These are phyloP conservation scores for Polydrusus tereticollis DNA, from an alignment of 2,888 invertebrate species.

Conservation along the genomic window DNA sequence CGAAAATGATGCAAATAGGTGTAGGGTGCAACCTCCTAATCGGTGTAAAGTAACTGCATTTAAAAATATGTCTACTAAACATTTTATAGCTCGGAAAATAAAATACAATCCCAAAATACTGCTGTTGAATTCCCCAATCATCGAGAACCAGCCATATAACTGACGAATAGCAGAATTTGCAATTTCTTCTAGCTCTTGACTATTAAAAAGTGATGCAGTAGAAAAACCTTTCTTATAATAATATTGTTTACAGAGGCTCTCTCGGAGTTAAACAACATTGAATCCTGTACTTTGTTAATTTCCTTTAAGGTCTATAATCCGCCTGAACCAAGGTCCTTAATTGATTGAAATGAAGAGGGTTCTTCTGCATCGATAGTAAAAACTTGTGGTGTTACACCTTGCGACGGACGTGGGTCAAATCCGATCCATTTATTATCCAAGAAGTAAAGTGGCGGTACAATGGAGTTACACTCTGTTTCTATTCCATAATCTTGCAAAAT, in stretches of 20 bases:
- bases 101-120: neutral
- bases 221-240: neutral
- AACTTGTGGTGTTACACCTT: neutral
- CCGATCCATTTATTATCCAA: slow-evolving; percentile 30
- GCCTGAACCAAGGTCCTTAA: neutral
- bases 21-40: neutral
- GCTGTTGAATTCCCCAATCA: too few species aligned
- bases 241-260: slow-evolving; percentile 4
- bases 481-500: slow-evolving; percentile 21
- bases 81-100: neutral
- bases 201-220: neutral
- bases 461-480: slow-evolving; percentile 27
- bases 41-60: neutral
- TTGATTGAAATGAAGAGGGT: neutral
- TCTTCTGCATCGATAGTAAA: neutral
- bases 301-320: neutral
- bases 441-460: slow-evolving; percentile 29
- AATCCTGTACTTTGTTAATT: neutral
- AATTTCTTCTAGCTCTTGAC: neutral
- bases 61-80: neutral
- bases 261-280: neutral
- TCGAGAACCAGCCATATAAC: too few species aligned
- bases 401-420: slow-evolving; percentile 14
- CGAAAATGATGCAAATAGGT: neutral
- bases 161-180: too few species aligned